These are phyloP conservation scores for Eospalax fontanierii DNA, from an alignment of 2,797 vertebrate genomes.

Conservation along the genomic window DNA sequence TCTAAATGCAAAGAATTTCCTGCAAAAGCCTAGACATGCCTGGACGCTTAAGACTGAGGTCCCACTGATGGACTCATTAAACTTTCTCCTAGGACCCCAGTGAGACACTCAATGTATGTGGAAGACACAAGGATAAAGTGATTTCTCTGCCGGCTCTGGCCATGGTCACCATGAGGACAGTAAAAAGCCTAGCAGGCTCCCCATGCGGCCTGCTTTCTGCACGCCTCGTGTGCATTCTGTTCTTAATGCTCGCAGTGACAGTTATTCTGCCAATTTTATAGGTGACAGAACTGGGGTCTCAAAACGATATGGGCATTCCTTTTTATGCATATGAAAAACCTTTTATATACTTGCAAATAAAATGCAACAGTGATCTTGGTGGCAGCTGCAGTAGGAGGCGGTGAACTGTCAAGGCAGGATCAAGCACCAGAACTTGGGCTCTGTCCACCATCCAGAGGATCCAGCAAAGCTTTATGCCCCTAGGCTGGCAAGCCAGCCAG, in stretches of 20 bases:
- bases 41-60: not conserved
- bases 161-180: no score
- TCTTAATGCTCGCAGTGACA: accelerated
- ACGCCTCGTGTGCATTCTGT: accelerated
- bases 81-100: not conserved
- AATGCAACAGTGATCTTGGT: not conserved
- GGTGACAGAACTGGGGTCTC: not conserved
- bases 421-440: not conserved
- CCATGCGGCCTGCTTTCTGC: not conserved
- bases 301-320: not conserved
- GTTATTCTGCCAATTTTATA: not conserved
- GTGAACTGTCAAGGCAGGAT: not conserved
- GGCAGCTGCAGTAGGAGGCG: not conserved
- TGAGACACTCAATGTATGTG: not conserved
- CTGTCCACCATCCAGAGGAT: not conserved
- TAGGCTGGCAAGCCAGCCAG: not conserved
- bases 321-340: not conserved
- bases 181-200: accelerated
- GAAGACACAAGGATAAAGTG: accelerated
- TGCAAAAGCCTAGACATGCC: not conserved
- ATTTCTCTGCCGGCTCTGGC: not conserved
- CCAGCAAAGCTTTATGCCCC: not conserved
- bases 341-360: not conserved
- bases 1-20: not conserved
- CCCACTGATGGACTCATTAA: no score